Evolutionary conservation across 1,140 invertebrate species (phyloP), one percentile per base, ranked within the genome.

Genomic region (Aculops lycopersici): DNA sequence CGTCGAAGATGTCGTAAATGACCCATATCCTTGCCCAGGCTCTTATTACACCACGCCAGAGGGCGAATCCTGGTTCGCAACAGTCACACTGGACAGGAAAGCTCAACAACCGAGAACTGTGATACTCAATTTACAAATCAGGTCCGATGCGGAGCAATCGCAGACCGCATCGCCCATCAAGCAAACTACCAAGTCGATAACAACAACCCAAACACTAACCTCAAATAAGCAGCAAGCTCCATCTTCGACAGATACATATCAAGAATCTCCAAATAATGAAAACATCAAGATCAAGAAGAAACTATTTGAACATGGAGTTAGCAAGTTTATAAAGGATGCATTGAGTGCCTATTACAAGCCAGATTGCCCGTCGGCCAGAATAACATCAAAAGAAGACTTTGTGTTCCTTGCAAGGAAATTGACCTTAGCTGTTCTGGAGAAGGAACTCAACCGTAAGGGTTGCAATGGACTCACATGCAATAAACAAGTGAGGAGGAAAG

Each of bases 371-470:
- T 58, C 70, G 43, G 84, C 78, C 1, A 60, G 72, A 46, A 92
- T 95, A 46, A 71, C 68, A 0, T 74, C 66, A 52, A 84, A 72
- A 0, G 77, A 84, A 37, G 83, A 94, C 56, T 94, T 90, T 56
- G 90, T 90, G 55, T 78, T 86, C 59, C 61, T 95, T 17, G 83
- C 84, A 1, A 69, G 80, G 58, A 88, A 90, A 68, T 59, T 94
- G 17, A 92, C 83, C 1, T 80, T 90, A 58, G 80, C 84, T 57
- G 78, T 95, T n/a, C 71, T 88, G 65, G 66, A 79, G 37, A 94
- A 95, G 61, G 84, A 92, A 57, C 57, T 86, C 52, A 84, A 83
- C 51, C 80, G 80, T 50, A 70, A 72, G 41, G 70, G 69, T 40
- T 72, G 79, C 0, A 77, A 83, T 49, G 74, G 81, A 47, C 54